phyloP scores from a whole-genome alignment of 2,888 invertebrate species.

The Caenorhabditis doughertyi region DNA sequence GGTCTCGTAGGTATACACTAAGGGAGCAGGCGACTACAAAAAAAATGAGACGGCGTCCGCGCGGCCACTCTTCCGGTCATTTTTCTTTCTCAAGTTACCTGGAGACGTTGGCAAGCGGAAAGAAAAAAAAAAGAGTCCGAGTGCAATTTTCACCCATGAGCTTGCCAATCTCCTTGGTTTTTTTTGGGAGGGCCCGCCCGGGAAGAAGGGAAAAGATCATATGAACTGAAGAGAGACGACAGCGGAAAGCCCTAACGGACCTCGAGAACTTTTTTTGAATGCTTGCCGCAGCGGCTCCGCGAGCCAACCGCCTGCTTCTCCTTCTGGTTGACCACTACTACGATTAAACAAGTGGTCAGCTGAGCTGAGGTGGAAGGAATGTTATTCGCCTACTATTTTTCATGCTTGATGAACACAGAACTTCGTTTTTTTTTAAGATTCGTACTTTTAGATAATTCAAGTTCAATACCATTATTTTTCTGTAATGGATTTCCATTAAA shows the following conservation, averaged over 20 bases:
- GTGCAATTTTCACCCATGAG: slow-evolving; percentile 46
- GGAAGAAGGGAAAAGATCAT: slow-evolving; percentile 22
- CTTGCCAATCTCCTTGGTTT: slow-evolving; percentile 51
- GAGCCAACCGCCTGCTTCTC: slow-evolving; percentile 38
- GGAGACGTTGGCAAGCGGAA: slow-evolving; percentile 54
- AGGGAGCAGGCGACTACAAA: slow-evolving; percentile 45
- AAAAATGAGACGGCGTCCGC: slow-evolving; percentile 42
- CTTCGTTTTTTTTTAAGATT: slow-evolving; percentile 30
- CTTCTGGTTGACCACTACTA: slow-evolving; percentile 52
- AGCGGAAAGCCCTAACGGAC: slow-evolving; percentile 41
- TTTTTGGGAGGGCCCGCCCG: slow-evolving; percentile 14
- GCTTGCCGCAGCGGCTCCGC: slow-evolving; percentile 49
- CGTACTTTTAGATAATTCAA: slow-evolving; percentile 30
- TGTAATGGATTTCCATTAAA: not conserved
- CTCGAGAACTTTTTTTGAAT: slow-evolving; percentile 52
- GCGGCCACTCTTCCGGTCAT: slow-evolving; percentile 58
- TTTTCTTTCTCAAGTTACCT: slow-evolving; percentile 60
- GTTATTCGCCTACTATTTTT: slow-evolving; percentile 48
- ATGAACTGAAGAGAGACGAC: slow-evolving; percentile 40
- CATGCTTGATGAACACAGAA: slow-evolving; percentile 39
- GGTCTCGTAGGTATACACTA: slow-evolving; percentile 16
- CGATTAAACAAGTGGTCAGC: slow-evolving; percentile 60
- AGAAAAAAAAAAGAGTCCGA: slow-evolving; percentile 45
- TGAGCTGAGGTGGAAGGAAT: slow-evolving; percentile 62
- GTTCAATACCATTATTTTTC: not conserved